A percentile compares a stretch with the other conserved stretches of the same genome.
Evolutionary conservation across 2,113 vertebrate species (phyloP).

Genomic region (Microcebus tavaratra): DNA sequence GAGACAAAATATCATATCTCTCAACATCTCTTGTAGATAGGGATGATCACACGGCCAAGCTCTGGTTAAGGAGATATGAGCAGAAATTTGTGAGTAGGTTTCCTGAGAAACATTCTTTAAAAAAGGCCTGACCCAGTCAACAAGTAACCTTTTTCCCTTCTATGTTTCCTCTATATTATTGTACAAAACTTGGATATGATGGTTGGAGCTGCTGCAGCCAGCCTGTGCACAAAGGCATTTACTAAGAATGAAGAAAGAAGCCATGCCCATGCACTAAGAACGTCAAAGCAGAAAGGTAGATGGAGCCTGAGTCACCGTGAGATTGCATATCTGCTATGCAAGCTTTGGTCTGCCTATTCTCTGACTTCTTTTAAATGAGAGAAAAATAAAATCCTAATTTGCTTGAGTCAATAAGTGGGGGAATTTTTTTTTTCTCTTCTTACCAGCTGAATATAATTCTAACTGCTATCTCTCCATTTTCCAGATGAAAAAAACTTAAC

Average conservation of each 20-base stretch:
- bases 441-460: neutral
- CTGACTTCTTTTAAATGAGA: neutral
- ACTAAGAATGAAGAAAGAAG: neutral
- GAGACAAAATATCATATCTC: neutral
- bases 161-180: neutral
- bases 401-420: neutral
- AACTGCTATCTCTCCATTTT: neutral
- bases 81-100: neutral
- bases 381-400: neutral
- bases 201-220: neutral
- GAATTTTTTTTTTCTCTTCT: neutral
- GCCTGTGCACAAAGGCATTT: neutral
- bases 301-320: neutral
- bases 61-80: neutral
- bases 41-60: neutral
- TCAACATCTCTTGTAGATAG: neutral
- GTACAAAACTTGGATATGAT: neutral
- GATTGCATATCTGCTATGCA: neutral
- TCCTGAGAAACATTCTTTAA: slow-evolving; percentile 11
- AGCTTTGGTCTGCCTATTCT: neutral
- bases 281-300: neutral
- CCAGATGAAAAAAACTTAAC: neutral
- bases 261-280: neutral
- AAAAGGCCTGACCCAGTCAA: neutral
- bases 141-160: neutral